Evolutionary conservation across 2,113 vertebrate genomes (phyloP).

Genomic region (Campylorhamphus procurvoides): DNA sequence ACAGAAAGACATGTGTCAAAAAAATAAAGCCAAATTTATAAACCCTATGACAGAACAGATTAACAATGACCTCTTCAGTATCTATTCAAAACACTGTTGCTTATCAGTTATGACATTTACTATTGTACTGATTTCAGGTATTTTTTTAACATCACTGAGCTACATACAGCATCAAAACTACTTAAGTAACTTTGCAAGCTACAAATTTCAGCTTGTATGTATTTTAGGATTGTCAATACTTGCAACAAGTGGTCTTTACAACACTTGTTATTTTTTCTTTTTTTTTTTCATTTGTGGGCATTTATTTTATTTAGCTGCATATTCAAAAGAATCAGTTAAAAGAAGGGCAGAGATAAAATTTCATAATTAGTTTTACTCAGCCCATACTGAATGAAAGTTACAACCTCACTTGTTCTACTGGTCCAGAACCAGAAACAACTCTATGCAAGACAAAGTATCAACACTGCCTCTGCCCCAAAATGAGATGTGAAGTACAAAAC

Average conservation of each 20-base stretch:
- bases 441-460: neutral
- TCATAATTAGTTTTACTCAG: neutral
- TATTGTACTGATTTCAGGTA: neutral
- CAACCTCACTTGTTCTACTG: neutral
- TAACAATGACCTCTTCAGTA: neutral
- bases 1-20: neutral
- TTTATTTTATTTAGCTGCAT: neutral
- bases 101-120: neutral
- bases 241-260: neutral
- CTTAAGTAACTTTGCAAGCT: neutral
- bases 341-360: neutral
- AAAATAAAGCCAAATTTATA: neutral
- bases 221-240: neutral
- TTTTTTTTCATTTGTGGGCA: neutral
- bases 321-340: neutral
- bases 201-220: neutral
- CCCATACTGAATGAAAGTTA: neutral
- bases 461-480: neutral
- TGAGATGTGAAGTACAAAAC: neutral
- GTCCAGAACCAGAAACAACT: neutral
- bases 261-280: neutral
- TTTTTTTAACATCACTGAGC: neutral
- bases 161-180: neutral
- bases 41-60: neutral
- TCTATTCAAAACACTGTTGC: neutral